phyloP scores from a whole-genome alignment of 1,140 invertebrate genomes.

The Ooceraea biroi region DNA sequence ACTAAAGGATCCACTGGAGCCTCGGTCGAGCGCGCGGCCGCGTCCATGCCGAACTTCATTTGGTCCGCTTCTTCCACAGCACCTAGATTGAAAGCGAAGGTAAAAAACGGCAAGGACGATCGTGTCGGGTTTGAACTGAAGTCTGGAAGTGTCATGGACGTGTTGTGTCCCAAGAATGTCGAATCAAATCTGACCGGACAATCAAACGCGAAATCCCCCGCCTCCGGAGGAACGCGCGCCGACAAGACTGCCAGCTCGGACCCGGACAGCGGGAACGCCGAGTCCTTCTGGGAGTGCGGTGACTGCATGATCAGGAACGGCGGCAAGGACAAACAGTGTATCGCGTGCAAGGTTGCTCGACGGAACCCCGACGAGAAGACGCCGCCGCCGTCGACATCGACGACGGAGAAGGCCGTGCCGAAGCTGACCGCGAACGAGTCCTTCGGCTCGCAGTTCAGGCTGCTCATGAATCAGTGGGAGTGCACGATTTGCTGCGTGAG shows the following conservation, averaged over 20 bases:
- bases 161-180: constrained; percentile 60
- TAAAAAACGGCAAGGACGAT: constrained; percentile 67
- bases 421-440: constrained; percentile 63
- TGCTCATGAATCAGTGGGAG: constrained; percentile 88
- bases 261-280: background rate
- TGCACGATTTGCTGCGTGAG: constrained; percentile 89
- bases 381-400: constrained; percentile 17
- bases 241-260: constrained; percentile 7
- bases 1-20: constrained; percentile 60
- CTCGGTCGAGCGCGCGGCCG: constrained; percentile 6
- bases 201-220: background rate
- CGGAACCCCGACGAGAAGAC: constrained; percentile 54
- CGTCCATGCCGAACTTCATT: constrained; percentile 77
- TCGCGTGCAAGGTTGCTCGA: constrained; percentile 80
- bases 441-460: constrained; percentile 88
- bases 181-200: constrained; percentile 21
- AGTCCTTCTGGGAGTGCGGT: constrained; percentile 86
- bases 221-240: background rate
- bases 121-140: constrained; percentile 69
- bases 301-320: constrained; percentile 84
- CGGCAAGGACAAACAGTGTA: constrained; percentile 75
- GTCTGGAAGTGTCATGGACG: constrained; percentile 81
- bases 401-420: background rate
- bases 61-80: constrained; percentile 78
- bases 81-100: constrained; percentile 78